Conservation (phyloP, 2,888 invertebrate species). For the Microplitis manilae region DNA sequence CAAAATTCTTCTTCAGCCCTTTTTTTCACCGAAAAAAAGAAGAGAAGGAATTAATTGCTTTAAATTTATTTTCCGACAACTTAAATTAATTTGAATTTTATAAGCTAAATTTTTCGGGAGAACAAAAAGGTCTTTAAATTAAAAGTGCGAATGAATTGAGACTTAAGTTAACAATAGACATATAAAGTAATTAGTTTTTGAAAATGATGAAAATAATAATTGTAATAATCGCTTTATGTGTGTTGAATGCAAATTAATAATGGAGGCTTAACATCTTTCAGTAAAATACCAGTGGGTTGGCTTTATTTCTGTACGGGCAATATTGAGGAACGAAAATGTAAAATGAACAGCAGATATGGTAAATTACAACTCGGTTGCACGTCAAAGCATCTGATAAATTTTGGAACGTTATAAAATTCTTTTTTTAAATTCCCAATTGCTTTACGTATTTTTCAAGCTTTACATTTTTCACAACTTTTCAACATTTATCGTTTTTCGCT, state of each 20-base stretch:
- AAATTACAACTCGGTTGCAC: background rate
- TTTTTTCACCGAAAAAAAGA: background rate
- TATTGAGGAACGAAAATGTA: background rate
- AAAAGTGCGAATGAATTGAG: no score
- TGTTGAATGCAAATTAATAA: no score
- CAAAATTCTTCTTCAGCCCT: background rate
- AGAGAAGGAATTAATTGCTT: background rate
- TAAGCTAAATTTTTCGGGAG: background rate
- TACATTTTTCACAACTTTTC: background rate
- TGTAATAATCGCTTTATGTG: no score
- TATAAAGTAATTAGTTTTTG: no score
- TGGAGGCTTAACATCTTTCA: no score
- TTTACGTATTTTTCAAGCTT: constrained; percentile 2
- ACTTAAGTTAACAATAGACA: no score
- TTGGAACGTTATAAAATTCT: background rate
- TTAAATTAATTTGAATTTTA: background rate
- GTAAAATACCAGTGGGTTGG: no score
- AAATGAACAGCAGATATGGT: background rate
- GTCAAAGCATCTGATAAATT: background rate
- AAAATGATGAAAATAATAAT: no score
- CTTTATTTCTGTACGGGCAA: background rate
- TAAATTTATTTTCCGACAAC: background rate
- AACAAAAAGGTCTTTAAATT: no score
- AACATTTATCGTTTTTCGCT: background rate
- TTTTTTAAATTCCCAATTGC: background rate